Base-by-base conservation (phyloP, 1,140 invertebrate species). In the Aleiodes sp. region DNA sequence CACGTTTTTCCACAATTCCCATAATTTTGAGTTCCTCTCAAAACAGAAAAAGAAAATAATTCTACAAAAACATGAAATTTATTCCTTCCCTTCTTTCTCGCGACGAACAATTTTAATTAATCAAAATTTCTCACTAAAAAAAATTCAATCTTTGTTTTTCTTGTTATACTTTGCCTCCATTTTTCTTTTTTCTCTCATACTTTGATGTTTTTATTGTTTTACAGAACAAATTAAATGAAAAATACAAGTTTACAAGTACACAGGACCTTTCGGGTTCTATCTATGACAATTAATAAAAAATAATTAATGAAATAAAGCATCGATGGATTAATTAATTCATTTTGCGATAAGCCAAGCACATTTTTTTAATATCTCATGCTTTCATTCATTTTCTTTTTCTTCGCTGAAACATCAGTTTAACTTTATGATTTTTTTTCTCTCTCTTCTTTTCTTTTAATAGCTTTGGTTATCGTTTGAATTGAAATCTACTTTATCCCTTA, bases 161-260 rank as follows among this genome's bases (percentile, higher is more conserved):
- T n/a, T n/a, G n/a, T n/a, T n/a, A n/a, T n/a, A n/a, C n/a, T n/a
- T n/a, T n/a, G n/a, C n/a, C n/a, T n/a, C n/a, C 21, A 24, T 8
- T n/a, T 14, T 7, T 2, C 19, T 43, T 43, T n/a, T 43, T 43
- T 43, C 19, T 43, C 39, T 43, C 39, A 43, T 16, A 52, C 10
- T 4, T 52, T 52, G n/a, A n/a, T n/a, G n/a, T n/a, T 52, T 52
- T 52, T 52, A 52, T 52, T 52, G 46, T 52, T 52, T 52, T n/a
- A 52, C 46, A 52, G 46, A 52, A 52, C 46, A 52, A 52, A 52
- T 52, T 52, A 52, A 52, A 52, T 24, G 46, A 52, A 52, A 52
- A 21, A 52, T 52, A 52, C 46, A 52, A 52, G 46, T 52, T 52
- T 52, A 52, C 46, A 52, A 52, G 46, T 52, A 52, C 46, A 52